Evolutionary conservation across 2,888 invertebrate genomes (phyloP).

Genomic region (Latrodectus hesperus): DNA sequence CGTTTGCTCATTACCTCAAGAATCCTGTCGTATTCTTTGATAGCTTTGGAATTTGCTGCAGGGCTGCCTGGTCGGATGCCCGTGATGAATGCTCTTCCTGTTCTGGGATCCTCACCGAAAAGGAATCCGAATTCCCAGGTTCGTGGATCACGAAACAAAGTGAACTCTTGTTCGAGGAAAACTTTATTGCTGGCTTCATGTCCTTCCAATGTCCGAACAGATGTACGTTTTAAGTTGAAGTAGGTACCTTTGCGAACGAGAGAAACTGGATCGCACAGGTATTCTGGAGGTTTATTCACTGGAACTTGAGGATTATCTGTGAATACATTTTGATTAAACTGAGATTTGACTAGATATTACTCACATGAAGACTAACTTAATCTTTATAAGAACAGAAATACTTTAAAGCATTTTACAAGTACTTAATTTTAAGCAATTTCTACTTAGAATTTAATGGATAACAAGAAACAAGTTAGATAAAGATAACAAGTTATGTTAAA

Average conservation of each 20-base stretch:
- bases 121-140: constrained; percentile 35
- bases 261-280: neutral
- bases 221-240: constrained; percentile 8
- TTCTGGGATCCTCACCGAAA: constrained; percentile 4
- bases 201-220: neutral
- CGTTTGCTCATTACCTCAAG: constrained; percentile 24
- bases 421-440: too few relatives aligned
- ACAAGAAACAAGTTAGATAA: too few relatives aligned
- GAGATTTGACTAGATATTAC: too few relatives aligned
- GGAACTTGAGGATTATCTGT: too few relatives aligned
- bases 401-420: too few relatives aligned
- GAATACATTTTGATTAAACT: too few relatives aligned
- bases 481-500: too few relatives aligned
- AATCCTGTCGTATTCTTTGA: constrained; percentile 43
- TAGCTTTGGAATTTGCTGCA: constrained; percentile 18
- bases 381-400: too few relatives aligned
- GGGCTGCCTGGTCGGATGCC: constrained; percentile 32
- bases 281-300: neutral
- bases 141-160: constrained; percentile 20
- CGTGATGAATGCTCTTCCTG: constrained; percentile 13
- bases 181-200: neutral
- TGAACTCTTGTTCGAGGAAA: constrained; percentile 27
- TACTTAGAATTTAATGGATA: too few relatives aligned
- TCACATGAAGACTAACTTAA: too few relatives aligned
- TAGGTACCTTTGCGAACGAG: neutral